These are phyloP conservation scores for Lutjanus argentimaculatus DNA, from an alignment of 2,797 vertebrate genomes.

Conservation along the genomic window DNA sequence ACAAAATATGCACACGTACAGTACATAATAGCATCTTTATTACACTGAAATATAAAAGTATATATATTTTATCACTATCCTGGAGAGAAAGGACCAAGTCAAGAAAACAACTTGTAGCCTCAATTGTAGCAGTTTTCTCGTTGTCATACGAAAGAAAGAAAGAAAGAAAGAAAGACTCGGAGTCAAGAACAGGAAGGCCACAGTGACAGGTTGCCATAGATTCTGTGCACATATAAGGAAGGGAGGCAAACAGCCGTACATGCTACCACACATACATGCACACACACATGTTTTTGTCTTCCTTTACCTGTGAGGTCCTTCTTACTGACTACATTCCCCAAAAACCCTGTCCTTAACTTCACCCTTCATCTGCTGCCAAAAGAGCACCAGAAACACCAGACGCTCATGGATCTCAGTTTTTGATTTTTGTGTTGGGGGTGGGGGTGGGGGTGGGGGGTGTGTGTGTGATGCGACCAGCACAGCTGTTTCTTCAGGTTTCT, in stretches of 20 bases:
- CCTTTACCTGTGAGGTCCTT: constrained; percentile 51
- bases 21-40: constrained; percentile 88
- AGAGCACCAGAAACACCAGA: constrained; percentile 45
- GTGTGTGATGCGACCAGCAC: constrained; percentile 17
- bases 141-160: constrained; percentile 77
- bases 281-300: constrained; percentile 25
- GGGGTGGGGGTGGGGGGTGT: no score
- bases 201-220: constrained; percentile 83
- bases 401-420: constrained; percentile 14
- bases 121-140: constrained; percentile 77
- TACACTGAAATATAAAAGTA: constrained; percentile 91
- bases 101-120: constrained; percentile 83
- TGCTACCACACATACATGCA: constrained; percentile 57
- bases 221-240: constrained; percentile 79
- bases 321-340: constrained; percentile 60
- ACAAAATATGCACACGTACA: constrained; percentile 76
- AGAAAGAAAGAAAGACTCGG: constrained; percentile 63
- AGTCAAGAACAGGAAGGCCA: constrained; percentile 86
- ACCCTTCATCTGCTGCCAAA: constrained; percentile 29
- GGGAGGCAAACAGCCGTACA: constrained; percentile 68
- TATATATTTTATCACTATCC: constrained; percentile 87
- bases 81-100: constrained; percentile 86
- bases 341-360: constrained; percentile 36
- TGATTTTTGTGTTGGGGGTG: background rate
- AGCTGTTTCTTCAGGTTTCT: constrained; percentile 22